Conservation (phyloP, 64 coral and sea anemone genomes). For the Porites australiensis region DNA sequence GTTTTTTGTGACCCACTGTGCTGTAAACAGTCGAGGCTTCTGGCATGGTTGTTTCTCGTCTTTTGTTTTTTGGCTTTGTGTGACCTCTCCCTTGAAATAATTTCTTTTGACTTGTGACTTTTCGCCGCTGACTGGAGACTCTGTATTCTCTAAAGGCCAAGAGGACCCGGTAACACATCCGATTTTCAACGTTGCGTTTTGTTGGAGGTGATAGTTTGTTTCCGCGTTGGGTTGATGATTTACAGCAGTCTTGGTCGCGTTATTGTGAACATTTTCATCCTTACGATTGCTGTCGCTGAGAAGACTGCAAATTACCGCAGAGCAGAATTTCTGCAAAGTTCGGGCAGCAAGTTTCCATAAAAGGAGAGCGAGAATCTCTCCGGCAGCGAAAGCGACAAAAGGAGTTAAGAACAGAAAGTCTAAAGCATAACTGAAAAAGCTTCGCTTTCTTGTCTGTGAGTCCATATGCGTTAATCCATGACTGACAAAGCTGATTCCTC, state of each 20-base stretch:
- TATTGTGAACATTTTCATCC: background rate
- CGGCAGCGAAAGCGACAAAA: background rate
- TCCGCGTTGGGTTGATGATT: background rate
- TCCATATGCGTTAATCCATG: background rate
- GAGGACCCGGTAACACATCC: background rate
- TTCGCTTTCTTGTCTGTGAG: background rate
- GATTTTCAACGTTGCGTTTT: background rate
- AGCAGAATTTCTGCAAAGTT: background rate
- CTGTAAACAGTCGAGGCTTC: background rate
- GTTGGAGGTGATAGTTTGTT: background rate
- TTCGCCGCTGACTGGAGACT: background rate
- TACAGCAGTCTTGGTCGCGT: background rate
- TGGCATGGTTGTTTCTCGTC: background rate
- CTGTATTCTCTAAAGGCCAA: background rate
- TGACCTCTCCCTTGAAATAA: background rate
- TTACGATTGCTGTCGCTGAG: too few relatives aligned
- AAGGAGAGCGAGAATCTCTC: background rate
- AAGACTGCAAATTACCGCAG: background rate
- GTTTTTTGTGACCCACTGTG: background rate
- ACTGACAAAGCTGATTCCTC: background rate
- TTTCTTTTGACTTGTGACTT: background rate
- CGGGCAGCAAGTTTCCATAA: background rate
- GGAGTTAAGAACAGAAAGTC: background rate
- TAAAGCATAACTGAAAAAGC: background rate
- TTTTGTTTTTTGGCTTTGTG: background rate